Evolutionary conservation across 2,113 vertebrate genomes (phyloP).

Genomic region (Pelodiscus sinensis): DNA sequence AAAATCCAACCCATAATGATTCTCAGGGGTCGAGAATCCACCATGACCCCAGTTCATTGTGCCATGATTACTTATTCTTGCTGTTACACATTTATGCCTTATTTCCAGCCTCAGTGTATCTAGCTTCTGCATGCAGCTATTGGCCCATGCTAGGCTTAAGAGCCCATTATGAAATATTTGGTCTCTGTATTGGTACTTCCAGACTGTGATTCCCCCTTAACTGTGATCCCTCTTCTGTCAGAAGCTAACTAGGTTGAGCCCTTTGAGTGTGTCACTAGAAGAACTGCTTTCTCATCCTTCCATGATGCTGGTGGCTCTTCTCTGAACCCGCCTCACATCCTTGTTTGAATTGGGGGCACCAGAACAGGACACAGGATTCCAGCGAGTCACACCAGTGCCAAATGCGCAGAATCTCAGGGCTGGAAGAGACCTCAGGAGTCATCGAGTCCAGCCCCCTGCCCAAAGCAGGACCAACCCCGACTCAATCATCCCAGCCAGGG

Average conservation of each 20-base stretch:
- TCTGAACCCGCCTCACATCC: no score
- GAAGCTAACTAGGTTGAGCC: neutral
- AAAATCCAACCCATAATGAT: neutral
- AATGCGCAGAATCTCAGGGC: no score
- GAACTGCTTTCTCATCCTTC: neutral
- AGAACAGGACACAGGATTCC: no score
- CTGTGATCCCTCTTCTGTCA: neutral
- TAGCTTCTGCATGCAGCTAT: neutral
- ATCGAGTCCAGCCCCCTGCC: no score
- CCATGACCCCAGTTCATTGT: neutral
- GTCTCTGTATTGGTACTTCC: neutral
- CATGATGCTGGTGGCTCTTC: neutral
- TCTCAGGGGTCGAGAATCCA: neutral
- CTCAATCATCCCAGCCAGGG: no score
- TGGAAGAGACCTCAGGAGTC: no score
- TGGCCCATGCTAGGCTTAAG: neutral
- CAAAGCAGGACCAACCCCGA: no score
- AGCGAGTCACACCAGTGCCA: no score
- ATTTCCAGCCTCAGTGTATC: neutral
- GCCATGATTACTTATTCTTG: neutral
- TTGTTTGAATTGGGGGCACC: no score
- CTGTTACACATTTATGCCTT: neutral
- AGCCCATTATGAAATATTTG: neutral
- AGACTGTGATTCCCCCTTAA: neutral
- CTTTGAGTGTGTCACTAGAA: neutral